Conservation (phyloP, 1,140 invertebrate species). For the Drosophila subpulchrella region DNA sequence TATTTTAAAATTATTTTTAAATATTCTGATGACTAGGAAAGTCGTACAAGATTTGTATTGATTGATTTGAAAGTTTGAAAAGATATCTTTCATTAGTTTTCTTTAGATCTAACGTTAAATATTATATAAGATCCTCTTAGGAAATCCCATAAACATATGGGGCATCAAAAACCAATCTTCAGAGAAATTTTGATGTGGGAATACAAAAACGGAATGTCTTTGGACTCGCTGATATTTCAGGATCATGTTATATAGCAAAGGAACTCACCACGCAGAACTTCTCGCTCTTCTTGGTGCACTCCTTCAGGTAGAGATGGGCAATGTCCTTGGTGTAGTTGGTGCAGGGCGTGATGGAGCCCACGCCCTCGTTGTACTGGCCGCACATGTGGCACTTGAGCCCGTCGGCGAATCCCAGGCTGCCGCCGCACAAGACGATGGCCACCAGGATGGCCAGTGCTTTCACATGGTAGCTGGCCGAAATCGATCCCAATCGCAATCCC, state of each 20-base stretch:
- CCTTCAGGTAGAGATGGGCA: slow-evolving; percentile 87
- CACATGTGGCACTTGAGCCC: slow-evolving; percentile 90
- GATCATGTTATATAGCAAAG: too few relatives aligned
- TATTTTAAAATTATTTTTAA: too few relatives aligned
- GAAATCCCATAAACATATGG: too few relatives aligned
- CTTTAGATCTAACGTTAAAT: too few relatives aligned
- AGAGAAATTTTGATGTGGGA: neutral
- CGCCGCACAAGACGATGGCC: slow-evolving; percentile 60
- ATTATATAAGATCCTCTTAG: too few relatives aligned
- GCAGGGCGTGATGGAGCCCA: slow-evolving; percentile 92
- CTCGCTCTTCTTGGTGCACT: slow-evolving; percentile 87
- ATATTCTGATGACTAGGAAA: too few relatives aligned
- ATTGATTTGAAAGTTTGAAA: too few relatives aligned
- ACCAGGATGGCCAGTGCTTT: slow-evolving; percentile 45
- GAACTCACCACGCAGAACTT: slow-evolving; percentile 90
- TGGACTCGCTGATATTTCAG: neutral
- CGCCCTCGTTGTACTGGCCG: slow-evolving; percentile 92
- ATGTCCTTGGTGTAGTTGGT: slow-evolving; percentile 89
- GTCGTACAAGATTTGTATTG: too few relatives aligned
- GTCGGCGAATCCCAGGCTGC: slow-evolving; percentile 68
- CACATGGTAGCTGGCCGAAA: slow-evolving; percentile 25
- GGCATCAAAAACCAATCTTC: too few relatives aligned
- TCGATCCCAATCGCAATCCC: slow-evolving; percentile 22
- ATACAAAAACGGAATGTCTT: too few relatives aligned
- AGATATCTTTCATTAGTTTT: too few relatives aligned